Base-by-base conservation (phyloP, 2,113 vertebrate species). In the Quiscalus mexicanus region DNA sequence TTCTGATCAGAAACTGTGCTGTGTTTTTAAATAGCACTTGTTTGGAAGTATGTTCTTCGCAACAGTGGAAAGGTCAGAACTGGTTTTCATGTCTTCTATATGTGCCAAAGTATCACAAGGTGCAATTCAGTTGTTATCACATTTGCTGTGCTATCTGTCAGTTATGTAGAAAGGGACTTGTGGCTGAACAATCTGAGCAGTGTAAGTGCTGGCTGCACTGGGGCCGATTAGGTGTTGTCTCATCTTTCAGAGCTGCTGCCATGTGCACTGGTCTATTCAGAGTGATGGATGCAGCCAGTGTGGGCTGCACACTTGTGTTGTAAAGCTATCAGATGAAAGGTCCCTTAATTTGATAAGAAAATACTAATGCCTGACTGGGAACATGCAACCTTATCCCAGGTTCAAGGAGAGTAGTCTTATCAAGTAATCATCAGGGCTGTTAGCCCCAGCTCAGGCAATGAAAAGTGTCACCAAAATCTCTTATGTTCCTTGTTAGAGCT, bases 21-120 rank as follows among this genome's bases (percentile, higher is more conserved):
- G n/a, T 89, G 84, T 6, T 96, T 96, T 95, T 92, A 95, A 96
- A 94, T 94, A 94, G 83, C 83, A 37, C 60, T 86, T 88, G 79
- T 92, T 94, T 60, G 60, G 59, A 94, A 96, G 56, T 56, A 68
- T 44, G 75, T 81, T 23, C 82, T 90, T 90, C 64, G 23, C 62
- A 78, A 27, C 71, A 64, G 49, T 63, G 76, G 75, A 50, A 96
- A 96, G 92, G 93, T 96, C 90, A 94, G 79, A 73, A 49, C n/a
- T 74, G 75, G 47, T 67, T 95, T 96, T 88, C 52, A 5, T 88
- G 64, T 90, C 79, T 90, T 78, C 47, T 62, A 0, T 52, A 67
- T 55, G 82, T 80, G 78, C 91, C 92, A 90, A 55, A 90, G 82
- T 87, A 89, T 95, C 91, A 88, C 87, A 96, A 77, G 91, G 68